Evolutionary conservation across 2,888 invertebrate species (phyloP), one percentile per base, ranked within the genome.

Genomic region (Xestia sexstrigata): DNA sequence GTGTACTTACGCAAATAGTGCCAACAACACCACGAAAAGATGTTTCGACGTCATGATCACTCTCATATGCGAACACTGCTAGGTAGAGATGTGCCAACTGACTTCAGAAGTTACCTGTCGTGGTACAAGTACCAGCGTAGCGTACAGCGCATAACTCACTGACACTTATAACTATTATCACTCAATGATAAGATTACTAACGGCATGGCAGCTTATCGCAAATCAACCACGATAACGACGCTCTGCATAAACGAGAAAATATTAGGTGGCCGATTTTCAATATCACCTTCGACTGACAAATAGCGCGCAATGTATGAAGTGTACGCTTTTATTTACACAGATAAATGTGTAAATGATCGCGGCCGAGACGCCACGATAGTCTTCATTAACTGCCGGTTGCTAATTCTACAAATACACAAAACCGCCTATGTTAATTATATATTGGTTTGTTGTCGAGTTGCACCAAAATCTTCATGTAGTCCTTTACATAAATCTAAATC

Each of bases 161-260:
- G 95, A 96, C 95, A 96, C 96, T 96, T 96, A 95, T 94, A 95
- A 95, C 95, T 94, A 94, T 95, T 96, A 96, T 96, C 96, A 95
- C 93, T 94, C 93, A 93, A 92, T 94, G 96, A 96, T 96, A 96
- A 96, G 96, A 96, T 95, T 95, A 95, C 94, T 91, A 89, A 92
- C 93, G 93, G 94, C 94, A 95, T 95, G 93, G 94, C 93, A 93
- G 93, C 95, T 96, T 96, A 96, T 96, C 96, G 91, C 94, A 94
- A 96, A 95, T 96, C 95, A 94, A 93, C 91, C 88, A 91, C 89
- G 96, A 96, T 96, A 96, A 95, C 94, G 91, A 90, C 88, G 89
- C 89, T 92, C 93, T 92, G 94, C 93, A 94, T 92, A 93, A 91
- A 94, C 90, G 91, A 91, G 90, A 93, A 93, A 91, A 93, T 93